Conservation (phyloP, 2,888 invertebrate species). For the Clunio marinus region DNA sequence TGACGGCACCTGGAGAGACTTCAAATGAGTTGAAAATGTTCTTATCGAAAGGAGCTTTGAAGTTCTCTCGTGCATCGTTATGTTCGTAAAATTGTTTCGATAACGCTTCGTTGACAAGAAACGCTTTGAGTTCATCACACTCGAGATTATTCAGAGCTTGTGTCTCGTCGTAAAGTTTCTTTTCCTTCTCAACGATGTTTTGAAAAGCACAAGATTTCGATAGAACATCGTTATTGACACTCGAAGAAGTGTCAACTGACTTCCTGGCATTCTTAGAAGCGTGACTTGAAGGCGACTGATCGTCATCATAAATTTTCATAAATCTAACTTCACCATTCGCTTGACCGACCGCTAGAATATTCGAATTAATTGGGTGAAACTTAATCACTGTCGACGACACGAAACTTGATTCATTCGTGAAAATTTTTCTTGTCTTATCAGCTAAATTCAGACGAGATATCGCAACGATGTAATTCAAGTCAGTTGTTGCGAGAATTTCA, state of each 20-base stretch:
- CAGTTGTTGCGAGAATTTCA: slow-evolving; percentile 46
- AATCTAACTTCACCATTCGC: slow-evolving; percentile 50
- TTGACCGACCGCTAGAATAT: slow-evolving; percentile 47
- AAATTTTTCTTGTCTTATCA: slow-evolving; percentile 46
- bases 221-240: slow-evolving; percentile 42
- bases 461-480: slow-evolving; percentile 48
- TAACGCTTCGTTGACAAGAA: slow-evolving; percentile 18
- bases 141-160: slow-evolving; percentile 40
- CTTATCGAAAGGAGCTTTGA: slow-evolving; percentile 14
- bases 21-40: slow-evolving; percentile 27
- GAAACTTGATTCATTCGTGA: slow-evolving; percentile 41
- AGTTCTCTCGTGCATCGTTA: background rate
- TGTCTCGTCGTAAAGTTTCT: slow-evolving; percentile 43
- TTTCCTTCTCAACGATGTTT: slow-evolving; percentile 49
- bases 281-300: background rate
- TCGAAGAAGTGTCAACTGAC: slow-evolving; percentile 8
- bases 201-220: slow-evolving; percentile 51
- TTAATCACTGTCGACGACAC: slow-evolving; percentile 48
- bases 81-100: background rate
- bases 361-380: slow-evolving; percentile 46
- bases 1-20: background rate
- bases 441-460: slow-evolving; percentile 47
- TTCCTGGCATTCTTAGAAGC: background rate
- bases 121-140: slow-evolving; percentile 33
- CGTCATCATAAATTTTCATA: slow-evolving; percentile 42